A percentile compares a stretch with the other conserved stretches of the same genome.
phyloP scores from a whole-genome alignment of 1,140 invertebrate species.

The Drosophila takahashii region DNA sequence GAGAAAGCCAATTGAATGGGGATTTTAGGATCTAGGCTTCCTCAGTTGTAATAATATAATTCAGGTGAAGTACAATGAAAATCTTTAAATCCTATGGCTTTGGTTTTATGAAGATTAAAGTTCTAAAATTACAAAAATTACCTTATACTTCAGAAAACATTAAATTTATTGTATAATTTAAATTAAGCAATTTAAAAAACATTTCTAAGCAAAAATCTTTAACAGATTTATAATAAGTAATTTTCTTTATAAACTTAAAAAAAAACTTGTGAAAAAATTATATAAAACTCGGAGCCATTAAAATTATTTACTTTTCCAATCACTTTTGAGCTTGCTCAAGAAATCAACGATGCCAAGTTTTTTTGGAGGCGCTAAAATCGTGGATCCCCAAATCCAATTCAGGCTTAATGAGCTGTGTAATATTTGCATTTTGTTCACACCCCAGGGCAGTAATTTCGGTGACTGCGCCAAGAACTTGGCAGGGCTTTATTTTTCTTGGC shows the following conservation, averaged over 20 bases:
- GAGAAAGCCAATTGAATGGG: constrained; percentile 43
- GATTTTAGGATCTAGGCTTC: constrained; percentile 8
- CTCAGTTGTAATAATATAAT: neutral
- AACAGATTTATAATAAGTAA: too few relatives aligned
- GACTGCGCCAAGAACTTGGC: constrained; percentile 52
- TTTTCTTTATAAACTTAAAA: too few relatives aligned
- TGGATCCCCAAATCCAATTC: constrained; percentile 65
- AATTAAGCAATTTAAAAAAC: too few relatives aligned
- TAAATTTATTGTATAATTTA: too few relatives aligned
- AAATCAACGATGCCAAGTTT: constrained; percentile 47
- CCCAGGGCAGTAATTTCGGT: constrained; percentile 62
- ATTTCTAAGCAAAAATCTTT: too few relatives aligned
- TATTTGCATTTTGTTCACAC: constrained; percentile 80
- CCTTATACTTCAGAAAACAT: too few relatives aligned
- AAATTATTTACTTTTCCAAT: neutral
- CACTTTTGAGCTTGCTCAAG: neutral
- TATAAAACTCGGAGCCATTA: too few relatives aligned
- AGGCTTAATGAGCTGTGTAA: constrained; percentile 77
- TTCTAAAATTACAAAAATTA: too few relatives aligned
- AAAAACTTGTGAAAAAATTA: too few relatives aligned
- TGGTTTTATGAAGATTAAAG: too few relatives aligned
- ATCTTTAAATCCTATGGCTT: neutral
- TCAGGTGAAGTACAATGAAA: neutral
- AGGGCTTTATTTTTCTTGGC: constrained; percentile 65
- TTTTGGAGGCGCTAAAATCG: constrained; percentile 8